Evolutionary conservation across 2,888 invertebrate species (phyloP).

Genomic region (Dicyrtoma fusca): DNA sequence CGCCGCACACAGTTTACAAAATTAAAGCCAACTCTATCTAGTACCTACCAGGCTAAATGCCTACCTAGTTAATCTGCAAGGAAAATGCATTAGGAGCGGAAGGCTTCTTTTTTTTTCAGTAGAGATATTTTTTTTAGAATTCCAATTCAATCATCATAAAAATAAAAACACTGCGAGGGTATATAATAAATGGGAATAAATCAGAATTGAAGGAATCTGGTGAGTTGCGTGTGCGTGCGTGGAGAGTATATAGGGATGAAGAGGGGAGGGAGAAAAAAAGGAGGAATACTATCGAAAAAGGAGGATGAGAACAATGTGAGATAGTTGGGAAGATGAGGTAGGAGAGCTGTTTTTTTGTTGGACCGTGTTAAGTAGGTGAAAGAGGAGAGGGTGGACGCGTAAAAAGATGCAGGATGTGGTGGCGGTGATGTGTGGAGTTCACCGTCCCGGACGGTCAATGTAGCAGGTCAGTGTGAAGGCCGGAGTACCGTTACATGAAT

Average conservation of each 20-base stretch:
- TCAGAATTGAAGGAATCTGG: not conserved
- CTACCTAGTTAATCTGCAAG: too few relatives aligned
- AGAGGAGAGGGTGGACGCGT: conserved; percentile 32
- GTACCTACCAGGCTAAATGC: too few relatives aligned
- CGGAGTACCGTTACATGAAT: conserved; percentile 55
- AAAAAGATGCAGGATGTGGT: conserved; percentile 33
- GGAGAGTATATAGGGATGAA: not conserved
- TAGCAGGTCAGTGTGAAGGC: conserved; percentile 58
- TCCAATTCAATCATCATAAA: too few relatives aligned
- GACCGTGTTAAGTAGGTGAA: conserved; percentile 40
- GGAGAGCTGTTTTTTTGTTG: conserved; percentile 37
- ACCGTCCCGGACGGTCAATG: conserved; percentile 57
- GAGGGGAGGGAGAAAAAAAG: too few relatives aligned
- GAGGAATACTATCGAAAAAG: too few relatives aligned
- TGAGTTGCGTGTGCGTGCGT: too few relatives aligned
- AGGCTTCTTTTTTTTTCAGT: too few relatives aligned
- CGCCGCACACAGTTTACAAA: too few relatives aligned
- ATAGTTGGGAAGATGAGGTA: not conserved
- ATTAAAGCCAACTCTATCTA: too few relatives aligned
- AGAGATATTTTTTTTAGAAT: too few relatives aligned
- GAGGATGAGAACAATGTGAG: not conserved
- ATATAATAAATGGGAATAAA: not conserved
- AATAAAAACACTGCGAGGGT: not conserved
- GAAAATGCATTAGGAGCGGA: too few relatives aligned
- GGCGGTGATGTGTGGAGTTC: conserved; percentile 54